Evolutionary conservation across 2,888 invertebrate genomes (phyloP).

Genomic region (Tuberolachnus salignus): DNA sequence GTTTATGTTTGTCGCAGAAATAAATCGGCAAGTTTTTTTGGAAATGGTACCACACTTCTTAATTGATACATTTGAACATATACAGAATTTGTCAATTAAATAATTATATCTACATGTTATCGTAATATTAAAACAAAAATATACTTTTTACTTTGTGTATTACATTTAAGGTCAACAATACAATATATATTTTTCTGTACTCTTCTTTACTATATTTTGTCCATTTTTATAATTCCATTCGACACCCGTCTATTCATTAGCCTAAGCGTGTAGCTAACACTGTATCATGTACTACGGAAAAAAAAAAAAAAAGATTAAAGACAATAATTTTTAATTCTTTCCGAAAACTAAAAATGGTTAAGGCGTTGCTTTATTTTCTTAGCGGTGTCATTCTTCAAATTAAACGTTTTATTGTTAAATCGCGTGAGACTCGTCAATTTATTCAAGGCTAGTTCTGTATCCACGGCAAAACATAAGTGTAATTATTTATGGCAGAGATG

Average conservation of each 20-base stretch:
- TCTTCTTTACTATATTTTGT: not conserved
- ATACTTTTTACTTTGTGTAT: not conserved
- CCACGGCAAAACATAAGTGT: not conserved
- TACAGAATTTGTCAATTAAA: constrained; percentile 13
- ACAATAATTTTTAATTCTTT: not conserved
- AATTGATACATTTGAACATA: constrained; percentile 23
- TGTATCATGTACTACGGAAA: not conserved
- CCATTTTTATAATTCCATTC: too few relatives aligned
- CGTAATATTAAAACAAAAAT: not conserved
- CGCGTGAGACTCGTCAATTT: constrained; percentile 29
- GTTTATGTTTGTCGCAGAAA: constrained; percentile 32
- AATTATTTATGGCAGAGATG: constrained; percentile 6
- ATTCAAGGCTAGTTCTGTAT: constrained; percentile 4
- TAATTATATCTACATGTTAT: not conserved
- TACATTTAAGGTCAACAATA: too few relatives aligned
- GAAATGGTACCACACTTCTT: constrained; percentile 47
- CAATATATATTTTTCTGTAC: not conserved
- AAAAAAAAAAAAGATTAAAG: not conserved
- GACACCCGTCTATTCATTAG: not conserved
- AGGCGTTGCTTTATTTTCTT: not conserved
- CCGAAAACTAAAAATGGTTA: not conserved
- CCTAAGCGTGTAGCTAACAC: not conserved
- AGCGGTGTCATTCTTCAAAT: constrained; percentile 16
- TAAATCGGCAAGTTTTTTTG: constrained; percentile 40
- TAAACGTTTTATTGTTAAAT: constrained; percentile 45